These are phyloP conservation scores for Chaetorhynchus papuensis DNA, from an alignment of 2,113 vertebrate species.

Conservation along the genomic window DNA sequence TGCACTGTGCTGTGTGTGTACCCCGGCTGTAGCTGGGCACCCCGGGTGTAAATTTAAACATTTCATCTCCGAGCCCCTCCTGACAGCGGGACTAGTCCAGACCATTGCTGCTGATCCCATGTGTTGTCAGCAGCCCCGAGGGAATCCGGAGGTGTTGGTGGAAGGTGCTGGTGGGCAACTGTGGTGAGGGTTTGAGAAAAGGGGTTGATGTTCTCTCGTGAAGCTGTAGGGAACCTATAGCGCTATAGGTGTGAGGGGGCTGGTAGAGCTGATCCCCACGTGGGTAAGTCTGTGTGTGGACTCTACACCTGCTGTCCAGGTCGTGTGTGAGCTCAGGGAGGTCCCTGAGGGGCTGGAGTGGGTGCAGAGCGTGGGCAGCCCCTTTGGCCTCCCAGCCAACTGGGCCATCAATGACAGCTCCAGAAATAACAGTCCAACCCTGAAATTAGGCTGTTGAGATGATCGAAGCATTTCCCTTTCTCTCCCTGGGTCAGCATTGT, in stretches of 20 bases:
- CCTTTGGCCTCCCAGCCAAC: background rate
- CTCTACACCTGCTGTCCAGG: background rate
- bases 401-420: rapidly evolving
- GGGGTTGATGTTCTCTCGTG: background rate
- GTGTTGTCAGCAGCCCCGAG: background rate
- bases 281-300: rapidly evolving
- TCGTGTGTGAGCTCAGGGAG: background rate
- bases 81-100: background rate
- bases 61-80: background rate
- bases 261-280: rapidly evolving
- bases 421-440: slow-evolving; percentile 12
- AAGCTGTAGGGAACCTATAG: background rate
- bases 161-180: background rate
- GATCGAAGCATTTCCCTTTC: background rate
- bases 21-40: background rate
- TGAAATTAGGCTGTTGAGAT: background rate
- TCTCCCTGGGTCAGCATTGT: background rate
- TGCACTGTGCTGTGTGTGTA: rapidly evolving
- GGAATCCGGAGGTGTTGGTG: background rate
- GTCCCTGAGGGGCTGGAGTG: background rate
- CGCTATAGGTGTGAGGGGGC: rapidly evolving
- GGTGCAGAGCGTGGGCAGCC: background rate
- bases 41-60: background rate
- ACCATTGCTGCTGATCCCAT: rapidly evolving
- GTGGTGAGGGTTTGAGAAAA: rapidly evolving